These are phyloP conservation scores for Noctua fimbriata DNA, from an alignment of 2,888 invertebrate species.

Conservation along the genomic window DNA sequence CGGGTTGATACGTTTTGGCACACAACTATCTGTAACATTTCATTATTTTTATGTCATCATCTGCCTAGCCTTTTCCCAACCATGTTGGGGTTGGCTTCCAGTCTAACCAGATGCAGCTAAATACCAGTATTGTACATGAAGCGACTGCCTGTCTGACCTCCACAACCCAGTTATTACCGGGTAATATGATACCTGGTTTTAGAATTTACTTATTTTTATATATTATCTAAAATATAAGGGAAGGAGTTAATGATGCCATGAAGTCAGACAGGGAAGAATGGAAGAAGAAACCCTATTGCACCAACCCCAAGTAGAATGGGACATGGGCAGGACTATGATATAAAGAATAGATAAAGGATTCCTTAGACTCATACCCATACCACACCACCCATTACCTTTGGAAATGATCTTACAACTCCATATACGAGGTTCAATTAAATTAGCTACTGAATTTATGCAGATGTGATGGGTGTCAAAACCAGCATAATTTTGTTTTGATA, in stretches of 20 bases:
- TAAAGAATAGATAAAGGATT: neutral
- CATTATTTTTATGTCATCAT: no score
- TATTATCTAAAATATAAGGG: neutral
- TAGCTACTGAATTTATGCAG: neutral
- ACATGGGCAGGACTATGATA: neutral
- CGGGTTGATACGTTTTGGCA: constrained; percentile 96
- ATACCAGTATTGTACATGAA: no score
- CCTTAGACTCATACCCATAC: no score
- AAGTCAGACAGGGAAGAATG: neutral
- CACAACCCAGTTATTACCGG: no score
- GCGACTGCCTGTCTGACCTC: no score
- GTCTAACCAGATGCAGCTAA: no score
- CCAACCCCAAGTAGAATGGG: neutral
- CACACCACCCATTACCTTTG: no score
- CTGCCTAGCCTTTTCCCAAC: no score
- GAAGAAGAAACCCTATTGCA: neutral
- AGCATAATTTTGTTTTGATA: neutral
- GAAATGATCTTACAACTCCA: neutral
- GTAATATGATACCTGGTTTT: no score
- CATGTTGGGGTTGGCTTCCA: no score
- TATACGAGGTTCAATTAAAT: neutral
- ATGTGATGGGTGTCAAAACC: neutral
- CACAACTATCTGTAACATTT: constrained; percentile 93
- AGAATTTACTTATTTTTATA: neutral
- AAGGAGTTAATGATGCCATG: neutral